phyloP scores from a whole-genome alignment of 2,797 vertebrate genomes.

The Pantherophis alleghaniensis region DNA sequence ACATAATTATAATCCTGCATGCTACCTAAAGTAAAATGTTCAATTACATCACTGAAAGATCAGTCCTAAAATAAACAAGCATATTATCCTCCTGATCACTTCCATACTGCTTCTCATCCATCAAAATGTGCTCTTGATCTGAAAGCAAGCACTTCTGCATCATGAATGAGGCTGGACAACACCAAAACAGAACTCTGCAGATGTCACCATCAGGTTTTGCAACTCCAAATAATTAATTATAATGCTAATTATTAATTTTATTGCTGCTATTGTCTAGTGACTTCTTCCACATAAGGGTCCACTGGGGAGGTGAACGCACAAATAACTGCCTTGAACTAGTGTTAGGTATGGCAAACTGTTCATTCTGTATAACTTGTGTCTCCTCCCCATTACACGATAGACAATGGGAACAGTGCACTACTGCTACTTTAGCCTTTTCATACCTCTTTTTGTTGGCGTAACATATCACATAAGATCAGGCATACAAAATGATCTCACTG shows the following conservation, averaged over 20 bases:
- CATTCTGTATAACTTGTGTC: neutral
- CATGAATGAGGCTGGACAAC: neutral
- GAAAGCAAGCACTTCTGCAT: neutral
- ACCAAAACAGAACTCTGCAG: neutral
- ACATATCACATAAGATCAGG: neutral
- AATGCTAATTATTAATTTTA: neutral
- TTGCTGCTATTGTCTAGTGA: neutral
- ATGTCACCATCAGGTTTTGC: neutral
- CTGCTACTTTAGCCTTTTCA: neutral
- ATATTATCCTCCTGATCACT: neutral
- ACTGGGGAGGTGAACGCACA: neutral
- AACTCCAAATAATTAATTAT: neutral
- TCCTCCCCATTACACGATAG: neutral
- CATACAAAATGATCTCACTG: neutral
- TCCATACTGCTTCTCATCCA: neutral
- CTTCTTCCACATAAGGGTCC: neutral
- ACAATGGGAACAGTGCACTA: neutral
- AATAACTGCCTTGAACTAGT: neutral
- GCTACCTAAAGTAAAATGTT: conserved; percentile 77
- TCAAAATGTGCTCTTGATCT: neutral
- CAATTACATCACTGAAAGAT: neutral
- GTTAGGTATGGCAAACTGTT: neutral
- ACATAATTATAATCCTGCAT: conserved; percentile 98
- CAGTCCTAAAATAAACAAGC: neutral
- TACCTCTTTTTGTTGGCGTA: neutral